A percentile compares a stretch with the other conserved stretches of the same genome.
These are phyloP conservation scores for Calephelis nemesis DNA, from an alignment of 1,140 invertebrate genomes.

Conservation along the genomic window DNA sequence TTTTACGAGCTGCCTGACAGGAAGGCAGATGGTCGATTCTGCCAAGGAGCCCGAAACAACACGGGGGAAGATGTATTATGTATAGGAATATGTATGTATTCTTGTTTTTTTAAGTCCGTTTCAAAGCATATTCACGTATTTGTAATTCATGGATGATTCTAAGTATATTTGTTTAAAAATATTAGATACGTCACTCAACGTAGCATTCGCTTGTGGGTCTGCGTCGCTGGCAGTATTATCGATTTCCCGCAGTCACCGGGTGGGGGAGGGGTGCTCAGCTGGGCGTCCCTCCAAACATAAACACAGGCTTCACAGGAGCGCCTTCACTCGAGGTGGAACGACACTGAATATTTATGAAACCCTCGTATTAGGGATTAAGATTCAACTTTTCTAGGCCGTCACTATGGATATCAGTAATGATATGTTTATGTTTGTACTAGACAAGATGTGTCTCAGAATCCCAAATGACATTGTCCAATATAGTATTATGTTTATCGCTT, in stretches of 20 bases:
- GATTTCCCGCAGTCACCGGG: slow-evolving; percentile 63
- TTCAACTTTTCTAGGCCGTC: slow-evolving; percentile 68
- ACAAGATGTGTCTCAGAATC: no score
- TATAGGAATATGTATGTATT: no score
- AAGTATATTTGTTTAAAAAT: slow-evolving; percentile 15
- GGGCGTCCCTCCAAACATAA: slow-evolving; percentile 67
- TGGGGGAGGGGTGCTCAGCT: slow-evolving; percentile 51
- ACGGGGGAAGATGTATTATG: no score
- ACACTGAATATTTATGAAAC: slow-evolving; percentile 74
- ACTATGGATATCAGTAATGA: slow-evolving; percentile 36
- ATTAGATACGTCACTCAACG: slow-evolving; percentile 49
- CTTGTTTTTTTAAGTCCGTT: no score
- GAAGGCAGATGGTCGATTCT: no score
- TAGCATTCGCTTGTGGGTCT: slow-evolving; percentile 57
- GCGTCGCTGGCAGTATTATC: slow-evolving; percentile 63
- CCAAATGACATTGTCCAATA: no score
- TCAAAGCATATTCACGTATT: no score
- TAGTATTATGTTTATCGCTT: no score
- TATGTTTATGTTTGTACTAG: no score
- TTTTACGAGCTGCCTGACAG: no score
- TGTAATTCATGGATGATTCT: background rate
- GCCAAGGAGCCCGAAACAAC: no score
- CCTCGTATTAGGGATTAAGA: slow-evolving; percentile 66
- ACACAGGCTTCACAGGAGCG: slow-evolving; percentile 69
- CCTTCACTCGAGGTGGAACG: slow-evolving; percentile 68